phyloP scores from a whole-genome alignment of 2,888 invertebrate species.

The Pilophorus perplexus region DNA sequence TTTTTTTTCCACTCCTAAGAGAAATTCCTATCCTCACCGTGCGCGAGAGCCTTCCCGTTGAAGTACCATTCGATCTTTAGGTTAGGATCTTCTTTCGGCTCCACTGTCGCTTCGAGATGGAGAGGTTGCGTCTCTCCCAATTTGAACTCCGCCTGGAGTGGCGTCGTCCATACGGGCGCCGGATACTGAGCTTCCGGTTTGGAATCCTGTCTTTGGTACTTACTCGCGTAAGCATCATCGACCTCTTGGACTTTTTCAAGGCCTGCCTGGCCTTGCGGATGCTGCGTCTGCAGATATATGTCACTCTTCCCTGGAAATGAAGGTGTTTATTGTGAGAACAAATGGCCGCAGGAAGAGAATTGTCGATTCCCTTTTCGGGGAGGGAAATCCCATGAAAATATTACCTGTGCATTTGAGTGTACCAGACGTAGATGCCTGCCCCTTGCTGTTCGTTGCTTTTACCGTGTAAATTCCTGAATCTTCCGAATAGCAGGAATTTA shows the following conservation, averaged over 20 bases:
- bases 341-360: too few relatives aligned
- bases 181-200: slow-evolving; percentile 73
- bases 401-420: slow-evolving; percentile 80
- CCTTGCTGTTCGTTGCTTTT: slow-evolving; percentile 83
- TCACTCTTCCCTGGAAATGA: slow-evolving; percentile 53
- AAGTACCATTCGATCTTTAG: slow-evolving; percentile 92
- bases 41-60: slow-evolving; percentile 82
- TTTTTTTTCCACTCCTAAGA: not conserved
- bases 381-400: too few relatives aligned
- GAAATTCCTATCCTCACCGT: slow-evolving; percentile 56
- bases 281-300: slow-evolving; percentile 85
- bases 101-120: slow-evolving; percentile 91
- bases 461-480: slow-evolving; percentile 91
- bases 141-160: slow-evolving; percentile 75
- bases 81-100: slow-evolving; percentile 89
- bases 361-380: too few relatives aligned
- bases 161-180: slow-evolving; percentile 83
- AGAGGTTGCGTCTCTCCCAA: slow-evolving; percentile 79
- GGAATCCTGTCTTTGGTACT: slow-evolving; percentile 66
- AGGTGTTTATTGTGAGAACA: too few relatives aligned
- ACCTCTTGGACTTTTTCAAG: slow-evolving; percentile 85
- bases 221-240: slow-evolving; percentile 74
- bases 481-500: slow-evolving; percentile 82
- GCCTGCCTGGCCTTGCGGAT: slow-evolving; percentile 90
- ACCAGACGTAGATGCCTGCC: slow-evolving; percentile 85